phyloP scores from a whole-genome alignment of 2,113 vertebrate genomes.

The Myrmecophaga tridactyla region DNA sequence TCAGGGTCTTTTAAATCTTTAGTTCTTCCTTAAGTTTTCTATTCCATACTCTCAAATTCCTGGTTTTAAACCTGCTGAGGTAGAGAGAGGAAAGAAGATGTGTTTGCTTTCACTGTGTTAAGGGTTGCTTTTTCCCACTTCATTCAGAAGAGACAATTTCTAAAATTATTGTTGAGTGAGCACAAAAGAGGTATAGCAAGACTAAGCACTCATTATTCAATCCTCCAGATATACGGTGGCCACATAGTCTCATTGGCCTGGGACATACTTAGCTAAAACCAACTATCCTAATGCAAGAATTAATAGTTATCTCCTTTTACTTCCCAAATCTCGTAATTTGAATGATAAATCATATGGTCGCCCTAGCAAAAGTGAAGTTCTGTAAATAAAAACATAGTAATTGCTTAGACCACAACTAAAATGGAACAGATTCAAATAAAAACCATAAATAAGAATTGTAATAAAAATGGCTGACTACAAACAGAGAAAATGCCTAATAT shows the following conservation, averaged over 20 bases:
- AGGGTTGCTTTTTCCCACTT: not conserved
- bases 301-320: not conserved
- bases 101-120: not conserved
- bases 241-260: not conserved
- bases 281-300: not conserved
- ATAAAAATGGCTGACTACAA: not conserved
- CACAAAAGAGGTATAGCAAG: not conserved
- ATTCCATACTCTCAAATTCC: not conserved
- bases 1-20: not conserved
- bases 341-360: not conserved
- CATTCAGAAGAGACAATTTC: not conserved
- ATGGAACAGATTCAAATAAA: not conserved
- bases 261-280: not conserved
- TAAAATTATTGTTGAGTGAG: not conserved
- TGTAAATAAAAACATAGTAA: not conserved
- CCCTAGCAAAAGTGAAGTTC: not conserved
- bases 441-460: not conserved
- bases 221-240: not conserved
- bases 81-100: not conserved
- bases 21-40: not conserved
- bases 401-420: not conserved
- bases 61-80: not conserved
- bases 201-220: not conserved
- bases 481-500: not conserved
- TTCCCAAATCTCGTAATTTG: not conserved